Evolutionary conservation across 2,113 vertebrate species (phyloP).

Genomic region (Brachypodius melanocephalos): DNA sequence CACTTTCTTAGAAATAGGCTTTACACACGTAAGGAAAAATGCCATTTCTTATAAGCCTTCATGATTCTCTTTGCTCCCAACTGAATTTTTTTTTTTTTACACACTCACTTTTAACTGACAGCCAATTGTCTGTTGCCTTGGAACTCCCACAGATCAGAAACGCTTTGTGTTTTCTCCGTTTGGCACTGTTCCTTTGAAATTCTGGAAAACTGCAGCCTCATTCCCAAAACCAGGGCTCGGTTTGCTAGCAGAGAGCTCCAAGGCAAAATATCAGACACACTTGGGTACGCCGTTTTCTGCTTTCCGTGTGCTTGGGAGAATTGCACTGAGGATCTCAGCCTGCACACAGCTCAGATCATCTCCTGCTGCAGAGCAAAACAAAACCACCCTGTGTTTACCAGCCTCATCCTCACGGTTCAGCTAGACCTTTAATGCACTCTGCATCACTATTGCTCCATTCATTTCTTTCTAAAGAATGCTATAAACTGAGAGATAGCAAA

Average conservation of each 20-base stretch:
- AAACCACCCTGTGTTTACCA: not conserved
- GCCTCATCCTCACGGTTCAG: not conserved
- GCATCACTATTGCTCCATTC: not conserved
- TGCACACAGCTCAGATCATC: not conserved
- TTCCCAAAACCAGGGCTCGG: not conserved
- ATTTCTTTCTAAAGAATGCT: not conserved
- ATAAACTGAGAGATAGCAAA: not conserved
- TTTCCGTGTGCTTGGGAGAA: not conserved
- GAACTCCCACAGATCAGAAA: not conserved
- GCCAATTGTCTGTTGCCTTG: not conserved
- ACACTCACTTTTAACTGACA: not conserved
- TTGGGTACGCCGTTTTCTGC: not conserved
- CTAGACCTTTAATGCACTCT: not conserved
- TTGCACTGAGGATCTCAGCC: not conserved
- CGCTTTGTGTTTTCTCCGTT: not conserved
- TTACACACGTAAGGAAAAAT: not conserved
- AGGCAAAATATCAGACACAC: not conserved
- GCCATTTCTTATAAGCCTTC: not conserved
- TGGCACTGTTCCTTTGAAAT: not conserved
- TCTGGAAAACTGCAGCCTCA: not conserved
- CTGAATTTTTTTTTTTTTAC: not conserved
- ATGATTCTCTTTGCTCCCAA: not conserved
- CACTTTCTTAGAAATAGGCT: not conserved
- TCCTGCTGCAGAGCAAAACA: not conserved
- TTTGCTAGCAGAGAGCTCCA: not conserved